Base-by-base conservation (phyloP, 92 coral and sea anemone genomes). In the Zoanthus sociatus region DNA sequence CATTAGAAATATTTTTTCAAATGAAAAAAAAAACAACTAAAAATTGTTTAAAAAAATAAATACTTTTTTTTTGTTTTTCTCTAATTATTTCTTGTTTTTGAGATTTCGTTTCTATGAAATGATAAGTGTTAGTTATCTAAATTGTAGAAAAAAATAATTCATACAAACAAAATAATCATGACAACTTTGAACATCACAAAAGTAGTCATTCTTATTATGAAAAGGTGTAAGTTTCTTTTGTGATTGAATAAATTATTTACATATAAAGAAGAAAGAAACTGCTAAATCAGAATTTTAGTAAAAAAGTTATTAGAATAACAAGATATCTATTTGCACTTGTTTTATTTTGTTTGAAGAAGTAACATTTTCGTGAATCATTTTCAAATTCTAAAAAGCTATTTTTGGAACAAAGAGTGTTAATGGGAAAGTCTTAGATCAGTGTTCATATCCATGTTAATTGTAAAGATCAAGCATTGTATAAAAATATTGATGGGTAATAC, bases 401-500 rank as follows among this genome's bases (percentile, higher is more conserved):
- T 46, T 67, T 44, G 26, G 45, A 66, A 30, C 70, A 63, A 66
- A 15, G 42, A 33, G 61, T 7, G 44, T 5, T 66, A 66, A 66
- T 45, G 30, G 20, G 67, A 13, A 70, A 32, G 78, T 54, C 60
- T 54, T 61, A 48, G 84, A 88, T 93, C 73, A 93, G 93, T 94
- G 96, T 61, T 86, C 82, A 78, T 77, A 89, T 94, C 84, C 87
- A 46, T 91, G 92, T 84, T 84, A 89, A 91, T 91, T 91, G 94
- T 94, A 87, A 93, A 93, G 88, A 94, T 90, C 90, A 87, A 88
- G 91, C 83, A 48, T 85, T 92, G 98, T 94, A 91, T 91, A 89
- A 84, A 94, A 93, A 78, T 91, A 89, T 58, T 93, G 94, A 91
- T 93, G 83, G 87, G 95, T 94, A 94, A 94, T 93, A 91, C 89